These are phyloP conservation scores for Bombus superbus DNA, from an alignment of 1,140 invertebrate species.

Conservation along the genomic window DNA sequence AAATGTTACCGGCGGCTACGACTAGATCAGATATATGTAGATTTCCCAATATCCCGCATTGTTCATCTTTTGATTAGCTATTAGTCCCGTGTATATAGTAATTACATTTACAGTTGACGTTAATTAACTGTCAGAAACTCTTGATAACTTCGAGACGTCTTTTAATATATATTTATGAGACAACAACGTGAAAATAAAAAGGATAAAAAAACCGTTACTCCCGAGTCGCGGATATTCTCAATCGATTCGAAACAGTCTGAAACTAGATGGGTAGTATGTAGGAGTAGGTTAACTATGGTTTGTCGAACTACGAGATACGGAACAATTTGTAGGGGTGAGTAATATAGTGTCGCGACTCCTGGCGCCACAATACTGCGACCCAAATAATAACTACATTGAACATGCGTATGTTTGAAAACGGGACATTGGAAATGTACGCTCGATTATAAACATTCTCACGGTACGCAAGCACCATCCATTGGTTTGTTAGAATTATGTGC, in stretches of 20 bases:
- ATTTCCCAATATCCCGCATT: no score
- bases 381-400: conserved; percentile 60
- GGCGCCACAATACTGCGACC: conserved; percentile 72
- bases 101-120: background rate
- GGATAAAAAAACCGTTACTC: background rate
- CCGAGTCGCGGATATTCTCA: background rate
- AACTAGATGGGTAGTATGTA: conserved; percentile 4
- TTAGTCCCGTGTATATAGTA: background rate
- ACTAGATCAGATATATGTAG: no score
- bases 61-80: no score
- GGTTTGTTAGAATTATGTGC: conserved; percentile 30
- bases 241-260: background rate
- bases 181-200: background rate
- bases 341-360: conserved; percentile 61
- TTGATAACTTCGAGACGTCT: background rate
- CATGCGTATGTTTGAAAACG: background rate
- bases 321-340: conserved; percentile 15
- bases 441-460: conserved; percentile 29
- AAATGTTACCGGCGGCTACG: no score
- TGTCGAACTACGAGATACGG: conserved; percentile 33
- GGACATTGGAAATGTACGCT: background rate
- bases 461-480: background rate
- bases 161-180: background rate
- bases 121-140: background rate
- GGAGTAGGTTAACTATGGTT: conserved; percentile 31